Conservation (phyloP, 2,113 vertebrate genomes). For the Silurus meridionalis region DNA sequence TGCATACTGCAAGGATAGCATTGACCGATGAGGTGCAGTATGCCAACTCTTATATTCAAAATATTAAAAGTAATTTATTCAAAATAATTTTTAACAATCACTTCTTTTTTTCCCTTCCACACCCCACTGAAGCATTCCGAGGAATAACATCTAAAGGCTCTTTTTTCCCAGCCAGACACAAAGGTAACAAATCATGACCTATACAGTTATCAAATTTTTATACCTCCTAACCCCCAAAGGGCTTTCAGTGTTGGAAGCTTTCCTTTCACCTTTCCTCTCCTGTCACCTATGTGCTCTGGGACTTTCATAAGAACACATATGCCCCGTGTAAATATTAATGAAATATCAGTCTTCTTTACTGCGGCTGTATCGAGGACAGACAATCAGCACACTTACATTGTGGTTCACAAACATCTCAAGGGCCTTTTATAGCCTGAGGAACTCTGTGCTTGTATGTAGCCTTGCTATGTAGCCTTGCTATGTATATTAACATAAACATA, state of each 20-base stretch:
- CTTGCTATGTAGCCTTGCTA: constrained; percentile 42
- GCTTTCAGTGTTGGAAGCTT: constrained; percentile 1
- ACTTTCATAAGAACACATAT: constrained; percentile 39
- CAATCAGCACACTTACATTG: constrained; percentile 53
- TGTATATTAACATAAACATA: too few relatives aligned
- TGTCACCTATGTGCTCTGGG: constrained; percentile 39
- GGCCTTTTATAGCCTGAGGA: constrained; percentile 48
- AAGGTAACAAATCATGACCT: constrained; percentile 43
- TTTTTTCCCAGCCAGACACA: constrained; percentile 6
- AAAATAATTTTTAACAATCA: not conserved
- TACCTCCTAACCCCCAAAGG: not conserved
- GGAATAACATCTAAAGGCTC: not conserved
- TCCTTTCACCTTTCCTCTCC: constrained; percentile 18
- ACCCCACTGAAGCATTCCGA: not conserved
- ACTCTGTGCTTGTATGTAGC: constrained; percentile 39
- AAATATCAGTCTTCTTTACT: constrained; percentile 57
- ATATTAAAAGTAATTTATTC: not conserved
- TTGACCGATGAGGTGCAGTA: not conserved
- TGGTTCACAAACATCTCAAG: constrained; percentile 49
- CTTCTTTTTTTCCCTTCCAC: not conserved
- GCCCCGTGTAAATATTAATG: constrained; percentile 56
- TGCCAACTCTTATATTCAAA: not conserved
- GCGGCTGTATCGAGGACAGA: constrained; percentile 53
- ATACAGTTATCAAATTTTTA: constrained; percentile 30
- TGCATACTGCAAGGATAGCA: not conserved